Evolutionary conservation across 2,797 vertebrate species (phyloP).

Genomic region (Spheniscus humboldti): DNA sequence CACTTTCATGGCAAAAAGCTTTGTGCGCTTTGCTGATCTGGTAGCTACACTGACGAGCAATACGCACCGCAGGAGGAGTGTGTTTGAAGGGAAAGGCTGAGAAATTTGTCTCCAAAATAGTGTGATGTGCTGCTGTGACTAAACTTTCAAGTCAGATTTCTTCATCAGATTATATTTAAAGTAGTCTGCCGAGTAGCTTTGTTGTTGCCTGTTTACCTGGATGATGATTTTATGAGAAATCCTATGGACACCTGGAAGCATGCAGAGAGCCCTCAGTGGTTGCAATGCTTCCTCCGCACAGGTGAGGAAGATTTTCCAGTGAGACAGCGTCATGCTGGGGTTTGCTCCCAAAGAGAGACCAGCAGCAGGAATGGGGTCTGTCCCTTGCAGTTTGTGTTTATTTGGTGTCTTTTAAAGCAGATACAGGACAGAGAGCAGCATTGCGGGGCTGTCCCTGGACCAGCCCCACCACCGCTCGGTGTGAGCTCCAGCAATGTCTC

Average conservation of each 20-base stretch:
- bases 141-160: neutral
- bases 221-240: neutral
- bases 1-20: neutral
- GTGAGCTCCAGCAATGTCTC: rapidly evolving
- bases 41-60: neutral
- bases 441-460: neutral
- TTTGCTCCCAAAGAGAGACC: neutral
- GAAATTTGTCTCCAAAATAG: neutral
- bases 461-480: neutral
- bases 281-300: neutral
- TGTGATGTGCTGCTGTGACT: neutral
- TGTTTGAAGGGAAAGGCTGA: neutral
- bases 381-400: neutral
- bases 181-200: neutral
- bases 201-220: neutral
- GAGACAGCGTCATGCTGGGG: neutral
- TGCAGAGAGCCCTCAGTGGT: neutral
- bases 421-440: neutral
- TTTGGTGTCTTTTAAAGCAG: neutral
- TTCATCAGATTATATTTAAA: neutral
- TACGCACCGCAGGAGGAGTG: rapidly evolving
- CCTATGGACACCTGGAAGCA: neutral
- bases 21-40: neutral
- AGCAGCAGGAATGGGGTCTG: neutral
- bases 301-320: neutral